Evolutionary conservation across 2,888 invertebrate genomes (phyloP).

Genomic region (Cephalotes varians): DNA sequence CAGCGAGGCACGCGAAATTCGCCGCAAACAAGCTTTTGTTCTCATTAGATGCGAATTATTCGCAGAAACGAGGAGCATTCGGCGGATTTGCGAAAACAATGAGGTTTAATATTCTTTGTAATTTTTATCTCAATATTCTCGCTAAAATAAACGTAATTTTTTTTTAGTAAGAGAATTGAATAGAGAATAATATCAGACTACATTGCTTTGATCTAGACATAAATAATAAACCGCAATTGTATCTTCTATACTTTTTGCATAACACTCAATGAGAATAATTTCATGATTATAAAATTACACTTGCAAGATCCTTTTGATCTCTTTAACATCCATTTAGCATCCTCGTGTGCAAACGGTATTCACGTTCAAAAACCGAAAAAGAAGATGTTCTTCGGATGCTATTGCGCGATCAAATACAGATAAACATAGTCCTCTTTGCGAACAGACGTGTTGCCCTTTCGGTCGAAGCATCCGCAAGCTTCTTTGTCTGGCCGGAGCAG

Average conservation of each 20-base stretch:
- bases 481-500: conserved; percentile 65
- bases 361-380: not conserved
- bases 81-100: not conserved
- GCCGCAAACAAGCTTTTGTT: not conserved
- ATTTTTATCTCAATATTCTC: not conserved
- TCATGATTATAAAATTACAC: not conserved
- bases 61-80: not conserved
- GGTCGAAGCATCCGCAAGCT: conserved; percentile 58
- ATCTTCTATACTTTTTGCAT: not conserved
- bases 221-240: not conserved
- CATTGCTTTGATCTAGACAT: not conserved
- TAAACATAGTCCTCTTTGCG: conserved; percentile 54
- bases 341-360: not conserved
- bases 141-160: not conserved
- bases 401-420: conserved; percentile 22
- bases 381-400: not conserved
- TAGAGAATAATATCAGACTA: not conserved
- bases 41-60: conserved; percentile 22
- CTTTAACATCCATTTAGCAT: not conserved
- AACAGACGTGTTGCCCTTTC: conserved; percentile 54
- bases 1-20: not conserved
- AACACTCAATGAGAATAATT: not conserved
- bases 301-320: not conserved
- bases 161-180: not conserved
- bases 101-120: not conserved